Percentiles rank a stretch among this genome's conserved stretches.
phyloP scores from a whole-genome alignment of 2,113 vertebrate species.

The Litocranius walleri region DNA sequence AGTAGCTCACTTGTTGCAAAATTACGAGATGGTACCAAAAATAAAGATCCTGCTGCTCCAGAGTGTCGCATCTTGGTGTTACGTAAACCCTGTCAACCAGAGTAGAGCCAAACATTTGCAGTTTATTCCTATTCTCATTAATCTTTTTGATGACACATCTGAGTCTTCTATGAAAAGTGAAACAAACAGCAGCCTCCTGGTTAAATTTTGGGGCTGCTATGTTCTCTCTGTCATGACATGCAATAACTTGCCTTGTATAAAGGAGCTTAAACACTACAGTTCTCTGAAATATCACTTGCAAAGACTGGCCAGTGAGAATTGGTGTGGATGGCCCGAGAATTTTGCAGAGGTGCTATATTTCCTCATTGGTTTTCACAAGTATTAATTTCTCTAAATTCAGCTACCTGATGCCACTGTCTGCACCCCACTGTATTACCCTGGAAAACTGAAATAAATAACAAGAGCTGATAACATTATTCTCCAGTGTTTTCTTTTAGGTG shows the following conservation, averaged over 20 bases:
- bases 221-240: conserved; percentile 64
- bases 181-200: not conserved
- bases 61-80: conserved; percentile 33
- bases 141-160: not conserved
- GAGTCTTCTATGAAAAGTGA: not conserved
- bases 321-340: conserved; percentile 66
- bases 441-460: not conserved
- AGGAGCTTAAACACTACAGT: not conserved
- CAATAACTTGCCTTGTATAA: conserved; percentile 38
- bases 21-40: not conserved
- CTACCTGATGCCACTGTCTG: not conserved
- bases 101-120: not conserved
- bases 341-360: conserved; percentile 38
- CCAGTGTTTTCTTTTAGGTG: not conserved
- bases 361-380: conserved; percentile 56
- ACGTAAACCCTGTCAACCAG: conserved; percentile 60
- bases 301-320: not conserved
- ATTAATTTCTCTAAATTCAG: not conserved
- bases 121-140: not conserved
- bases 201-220: conserved; percentile 68
- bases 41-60: conserved; percentile 50
- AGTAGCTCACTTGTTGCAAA: not conserved
- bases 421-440: not conserved
- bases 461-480: not conserved
- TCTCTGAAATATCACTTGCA: not conserved